A percentile compares a stretch with the other conserved stretches of the same genome.
phyloP scores from a whole-genome alignment of 2,888 invertebrate genomes.

The Lamellibrachia satsuma region DNA sequence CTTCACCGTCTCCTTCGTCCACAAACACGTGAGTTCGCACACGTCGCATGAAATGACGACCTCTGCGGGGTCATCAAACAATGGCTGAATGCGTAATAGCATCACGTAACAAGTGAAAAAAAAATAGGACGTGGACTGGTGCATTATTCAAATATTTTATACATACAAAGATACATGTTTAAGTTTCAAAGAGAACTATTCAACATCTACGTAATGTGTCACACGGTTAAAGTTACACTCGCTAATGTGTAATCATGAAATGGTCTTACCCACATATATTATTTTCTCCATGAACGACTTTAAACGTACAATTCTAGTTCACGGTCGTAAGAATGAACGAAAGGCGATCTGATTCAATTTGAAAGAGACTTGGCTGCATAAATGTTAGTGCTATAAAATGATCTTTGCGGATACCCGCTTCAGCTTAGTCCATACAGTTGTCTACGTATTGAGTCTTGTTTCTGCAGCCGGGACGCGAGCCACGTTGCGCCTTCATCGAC shows the following conservation, averaged over 20 bases:
- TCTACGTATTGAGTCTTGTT: background rate
- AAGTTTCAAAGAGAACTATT: no score
- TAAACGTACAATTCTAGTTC: background rate
- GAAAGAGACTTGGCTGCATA: background rate
- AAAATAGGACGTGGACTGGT: background rate
- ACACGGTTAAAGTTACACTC: background rate
- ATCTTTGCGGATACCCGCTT: background rate
- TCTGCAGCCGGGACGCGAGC: background rate
- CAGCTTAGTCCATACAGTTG: background rate
- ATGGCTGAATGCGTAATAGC: background rate
- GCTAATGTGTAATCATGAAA: background rate
- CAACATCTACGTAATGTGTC: background rate
- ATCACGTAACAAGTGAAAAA: background rate
- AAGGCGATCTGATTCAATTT: background rate
- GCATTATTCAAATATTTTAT: no score
- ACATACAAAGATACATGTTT: no score
- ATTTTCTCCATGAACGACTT: background rate
- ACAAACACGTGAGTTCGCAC: background rate
- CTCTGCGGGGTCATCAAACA: background rate
- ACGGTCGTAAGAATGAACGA: background rate
- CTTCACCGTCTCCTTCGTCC: background rate
- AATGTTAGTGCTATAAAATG: background rate
- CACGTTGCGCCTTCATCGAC: background rate
- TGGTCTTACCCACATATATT: background rate
- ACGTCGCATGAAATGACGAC: background rate